These are phyloP conservation scores for Elephantulus edwardii DNA, from an alignment of 2,113 vertebrate species.

Conservation along the genomic window DNA sequence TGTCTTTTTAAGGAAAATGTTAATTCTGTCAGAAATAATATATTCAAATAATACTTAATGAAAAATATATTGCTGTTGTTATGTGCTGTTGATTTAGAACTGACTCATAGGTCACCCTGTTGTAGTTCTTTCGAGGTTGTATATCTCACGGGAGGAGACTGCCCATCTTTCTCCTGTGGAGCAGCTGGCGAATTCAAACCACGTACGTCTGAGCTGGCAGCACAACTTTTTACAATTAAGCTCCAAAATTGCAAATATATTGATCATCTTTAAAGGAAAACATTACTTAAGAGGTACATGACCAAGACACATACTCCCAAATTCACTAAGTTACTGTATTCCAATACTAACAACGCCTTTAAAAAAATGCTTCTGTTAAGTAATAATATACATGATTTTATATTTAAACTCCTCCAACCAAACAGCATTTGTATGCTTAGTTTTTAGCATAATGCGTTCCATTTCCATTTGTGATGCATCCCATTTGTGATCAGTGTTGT, in stretches of 20 bases:
- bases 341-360: slow-evolving; percentile 2
- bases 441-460: too few relatives aligned
- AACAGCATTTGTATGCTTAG: neutral
- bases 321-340: slow-evolving; percentile 24
- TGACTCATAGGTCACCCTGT: too few relatives aligned
- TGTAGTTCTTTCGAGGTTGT: too few relatives aligned
- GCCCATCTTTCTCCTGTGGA: too few relatives aligned
- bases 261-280: neutral
- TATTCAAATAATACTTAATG: slow-evolving; percentile 30
- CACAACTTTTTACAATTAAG: too few relatives aligned
- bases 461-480: neutral
- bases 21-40: neutral
- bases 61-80: too few relatives aligned
- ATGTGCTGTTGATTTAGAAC: too few relatives aligned
- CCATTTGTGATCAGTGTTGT: neutral
- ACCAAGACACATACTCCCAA: neutral
- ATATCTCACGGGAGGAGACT: too few relatives aligned
- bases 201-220: too few relatives aligned
- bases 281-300: slow-evolving; percentile 11
- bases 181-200: too few relatives aligned
- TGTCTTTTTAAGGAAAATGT: slow-evolving; percentile 38
- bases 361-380: slow-evolving; percentile 29
- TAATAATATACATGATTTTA: slow-evolving; percentile 17
- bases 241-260: slow-evolving; percentile 18
- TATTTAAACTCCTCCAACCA: slow-evolving; percentile 20